Conservation (phyloP, 1,140 invertebrate species). For the Lasioglossum baleicum region DNA sequence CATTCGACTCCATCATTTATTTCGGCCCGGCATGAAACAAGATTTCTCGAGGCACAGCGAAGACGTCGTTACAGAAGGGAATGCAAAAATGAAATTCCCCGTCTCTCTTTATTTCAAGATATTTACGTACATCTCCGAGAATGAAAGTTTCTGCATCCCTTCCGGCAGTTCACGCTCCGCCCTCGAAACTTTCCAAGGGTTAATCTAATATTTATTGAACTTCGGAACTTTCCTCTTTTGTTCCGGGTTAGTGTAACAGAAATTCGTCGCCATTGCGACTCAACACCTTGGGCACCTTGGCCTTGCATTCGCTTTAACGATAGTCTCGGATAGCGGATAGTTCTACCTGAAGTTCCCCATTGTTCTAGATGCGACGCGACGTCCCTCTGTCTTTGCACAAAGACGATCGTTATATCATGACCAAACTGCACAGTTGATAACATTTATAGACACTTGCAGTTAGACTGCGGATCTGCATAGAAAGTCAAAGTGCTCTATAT, state of each 20-base stretch:
- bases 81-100: background rate
- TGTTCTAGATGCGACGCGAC: background rate
- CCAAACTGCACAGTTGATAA: no score
- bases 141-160: background rate
- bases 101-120: background rate
- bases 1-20: no score
- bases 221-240: background rate
- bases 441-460: no score
- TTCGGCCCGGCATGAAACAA: background rate
- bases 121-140: background rate
- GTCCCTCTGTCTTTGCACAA: background rate
- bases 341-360: background rate
- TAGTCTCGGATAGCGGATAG: background rate
- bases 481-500: no score
- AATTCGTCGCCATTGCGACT: background rate
- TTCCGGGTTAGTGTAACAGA: background rate
- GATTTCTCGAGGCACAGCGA: background rate
- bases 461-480: no score
- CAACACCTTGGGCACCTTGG: no score
- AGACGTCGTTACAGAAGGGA: background rate
- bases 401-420: no score
- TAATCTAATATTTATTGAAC: constrained; percentile 2
- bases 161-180: background rate
- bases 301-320: no score
- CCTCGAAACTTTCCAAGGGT: background rate